Evolutionary conservation across 2,888 invertebrate genomes (phyloP), one percentile per base, ranked within the genome.

Genomic region (Andrena praecox): DNA sequence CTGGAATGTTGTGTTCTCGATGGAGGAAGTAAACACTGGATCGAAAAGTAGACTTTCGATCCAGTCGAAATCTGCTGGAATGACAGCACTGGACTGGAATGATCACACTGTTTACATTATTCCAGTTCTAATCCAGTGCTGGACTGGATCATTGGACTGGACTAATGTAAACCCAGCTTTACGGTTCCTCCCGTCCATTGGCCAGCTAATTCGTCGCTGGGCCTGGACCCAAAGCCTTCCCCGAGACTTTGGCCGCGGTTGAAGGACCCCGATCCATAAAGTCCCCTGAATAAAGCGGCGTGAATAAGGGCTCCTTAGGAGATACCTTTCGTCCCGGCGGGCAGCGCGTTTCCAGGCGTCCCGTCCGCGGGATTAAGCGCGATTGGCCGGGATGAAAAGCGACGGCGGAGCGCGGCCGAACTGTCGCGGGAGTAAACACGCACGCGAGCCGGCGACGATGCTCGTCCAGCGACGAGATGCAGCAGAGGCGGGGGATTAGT

Each of bases 401-500:
- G 27, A 54, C 52, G 73, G 73, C 16, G 24, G 33, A 64, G 27
- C 33, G 50, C 29, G 27, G 12, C 27, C 50, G 33, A 68, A 35
- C 33, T 54, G 35, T 54, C 42, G 68, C 35, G 64, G 69, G 63
- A 69, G 82, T 72, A 80, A 82, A 80, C 72, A 72, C 63, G 56
- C 60, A n/a, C 71, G 59, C 54, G 67, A 69, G 85, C 78, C 80
- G 68, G 68, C 81, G 77, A 86, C 54, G 42, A 42, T 42, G 42
- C 42, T 42, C 42, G 60, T 83, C 81, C 78, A 67, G 56, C 33
- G 79, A 27, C 10, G 72, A 77, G 84, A 80, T 56, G 68, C 76
- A 72, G 69, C 48, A 29, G 66, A 80, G 88, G 69, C 42, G 29
- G 64, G 80, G 89, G 87, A 90, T 89, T 89, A 88, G 84, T 87